Evolutionary conservation across 2,113 vertebrate genomes (phyloP), one percentile per base, ranked within the genome.

Genomic region (Tauraco erythrolophus): DNA sequence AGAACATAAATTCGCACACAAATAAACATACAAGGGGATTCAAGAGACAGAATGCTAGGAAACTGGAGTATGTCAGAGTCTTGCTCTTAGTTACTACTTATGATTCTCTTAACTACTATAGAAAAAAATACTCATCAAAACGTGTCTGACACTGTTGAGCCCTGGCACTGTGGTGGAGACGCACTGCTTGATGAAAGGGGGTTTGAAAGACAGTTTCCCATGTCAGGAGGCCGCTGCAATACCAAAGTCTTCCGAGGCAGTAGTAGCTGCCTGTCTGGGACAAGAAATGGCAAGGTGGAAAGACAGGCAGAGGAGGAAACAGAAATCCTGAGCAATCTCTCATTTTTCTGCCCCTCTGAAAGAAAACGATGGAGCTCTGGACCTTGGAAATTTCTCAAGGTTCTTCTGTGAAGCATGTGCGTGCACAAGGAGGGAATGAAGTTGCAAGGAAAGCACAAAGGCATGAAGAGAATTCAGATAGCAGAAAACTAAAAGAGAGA

Each of bases 131-230:
- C 14, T 50, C 35, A 81, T n/a, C 11, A 48, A 66, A 75, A 89
- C 0, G 0, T 25, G 24, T 25, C 27, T 22, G 50, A 54, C 0
- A 1, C 18, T 1, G 0, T 50, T 54, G 51, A 76, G 39, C 23
- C 30, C 68, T 39, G 9, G 27, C 58, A 65, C 6, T 2, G 0
- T 7, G 43, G 39, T 8, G 1, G 53, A 50, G 57, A 78, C 9
- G 41, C 8, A 10, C 19, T 13, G 23, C 41, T 70, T 39, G 13
- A 0, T 19, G 62, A 84, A 35, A 1, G 24, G 14, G 27, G 43
- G 17, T 64, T 31, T 41, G 45, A 60, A 48, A 46, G 11, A 48
- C 39, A 30, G 18, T 2, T 53, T 58, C 23, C 56, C 37, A 31
- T 19, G 23, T 6, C 57, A 58, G 51, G 28, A 62, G 5, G 9